Evolutionary conservation across 2,797 vertebrate species (phyloP).

Genomic region (Choloepus didactylus): DNA sequence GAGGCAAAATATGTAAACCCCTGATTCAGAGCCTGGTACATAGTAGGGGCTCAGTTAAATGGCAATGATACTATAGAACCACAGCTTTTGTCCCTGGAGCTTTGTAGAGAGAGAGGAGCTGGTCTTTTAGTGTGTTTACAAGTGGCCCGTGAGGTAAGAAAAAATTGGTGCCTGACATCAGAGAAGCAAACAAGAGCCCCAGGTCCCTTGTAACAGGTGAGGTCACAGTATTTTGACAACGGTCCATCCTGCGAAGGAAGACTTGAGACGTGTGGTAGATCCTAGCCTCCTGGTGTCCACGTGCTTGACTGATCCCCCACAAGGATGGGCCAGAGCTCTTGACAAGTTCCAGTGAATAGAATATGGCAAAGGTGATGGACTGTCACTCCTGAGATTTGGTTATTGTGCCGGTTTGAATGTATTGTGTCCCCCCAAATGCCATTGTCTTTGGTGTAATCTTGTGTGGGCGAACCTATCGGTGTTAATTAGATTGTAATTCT

Average conservation of each 20-base stretch:
- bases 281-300: accelerated
- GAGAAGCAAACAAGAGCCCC: not conserved
- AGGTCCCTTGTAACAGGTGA: not conserved
- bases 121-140: not conserved
- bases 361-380: not conserved
- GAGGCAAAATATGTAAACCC: not conserved
- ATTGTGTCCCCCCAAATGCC: too few species aligned
- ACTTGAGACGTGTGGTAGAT: not conserved
- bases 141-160: not conserved
- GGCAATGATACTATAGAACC: not conserved
- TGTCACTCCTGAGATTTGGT: not conserved
- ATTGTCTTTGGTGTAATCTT: too few species aligned
- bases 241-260: too few species aligned
- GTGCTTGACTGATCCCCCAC: not conserved
- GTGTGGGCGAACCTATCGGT: too few species aligned
- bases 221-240: accelerated
- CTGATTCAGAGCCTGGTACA: too few species aligned
- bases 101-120: not conserved
- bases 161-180: not conserved
- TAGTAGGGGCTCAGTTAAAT: not conserved
- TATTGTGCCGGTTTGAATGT: too few species aligned
- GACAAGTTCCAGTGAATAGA: not conserved
- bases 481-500: too few species aligned
- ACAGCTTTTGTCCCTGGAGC: not conserved
- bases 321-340: not conserved